Evolutionary conservation across 2,888 invertebrate genomes (phyloP).

Genomic region (Odontocerum albicorne): DNA sequence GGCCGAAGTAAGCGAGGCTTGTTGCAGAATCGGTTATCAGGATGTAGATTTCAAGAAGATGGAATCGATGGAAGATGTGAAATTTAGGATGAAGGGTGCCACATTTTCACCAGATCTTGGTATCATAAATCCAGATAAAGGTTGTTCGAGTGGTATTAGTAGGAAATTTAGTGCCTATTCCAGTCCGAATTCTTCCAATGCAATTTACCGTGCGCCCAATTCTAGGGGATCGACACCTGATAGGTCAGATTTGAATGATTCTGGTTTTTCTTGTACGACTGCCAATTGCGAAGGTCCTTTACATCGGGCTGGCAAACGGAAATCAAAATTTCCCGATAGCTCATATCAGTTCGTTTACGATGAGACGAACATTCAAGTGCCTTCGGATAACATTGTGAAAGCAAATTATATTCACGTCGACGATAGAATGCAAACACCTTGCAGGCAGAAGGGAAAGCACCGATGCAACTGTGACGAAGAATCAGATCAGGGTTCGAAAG

Average conservation of each 20-base stretch:
- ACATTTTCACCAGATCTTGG: slow-evolving; percentile 41
- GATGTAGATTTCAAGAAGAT: background rate
- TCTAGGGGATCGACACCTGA: slow-evolving; percentile 37
- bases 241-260: slow-evolving; percentile 32
- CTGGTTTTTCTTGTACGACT: slow-evolving; percentile 13
- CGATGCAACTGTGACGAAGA: slow-evolving; percentile 76
- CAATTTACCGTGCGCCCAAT: slow-evolving; percentile 34
- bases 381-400: slow-evolving; percentile 35
- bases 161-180: slow-evolving; percentile 40
- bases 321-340: slow-evolving; percentile 26
- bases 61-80: slow-evolving; percentile 4
- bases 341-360: slow-evolving; percentile 23
- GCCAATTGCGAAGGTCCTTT: slow-evolving; percentile 9
- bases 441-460: slow-evolving; percentile 75
- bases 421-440: slow-evolving; percentile 70
- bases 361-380: slow-evolving; percentile 23
- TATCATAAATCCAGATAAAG: slow-evolving; percentile 43
- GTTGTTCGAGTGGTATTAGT: slow-evolving; percentile 38
- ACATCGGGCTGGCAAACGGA: slow-evolving; percentile 19
- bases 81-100: slow-evolving; percentile 36
- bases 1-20: slow-evolving; percentile 12
- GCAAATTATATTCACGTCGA: slow-evolving; percentile 53
- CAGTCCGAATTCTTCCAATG: slow-evolving; percentile 40
- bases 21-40: slow-evolving; percentile 1
- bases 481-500: slow-evolving; percentile 51